Base-by-base conservation (phyloP, 2,888 invertebrate species). In the Crioceris asparagi region DNA sequence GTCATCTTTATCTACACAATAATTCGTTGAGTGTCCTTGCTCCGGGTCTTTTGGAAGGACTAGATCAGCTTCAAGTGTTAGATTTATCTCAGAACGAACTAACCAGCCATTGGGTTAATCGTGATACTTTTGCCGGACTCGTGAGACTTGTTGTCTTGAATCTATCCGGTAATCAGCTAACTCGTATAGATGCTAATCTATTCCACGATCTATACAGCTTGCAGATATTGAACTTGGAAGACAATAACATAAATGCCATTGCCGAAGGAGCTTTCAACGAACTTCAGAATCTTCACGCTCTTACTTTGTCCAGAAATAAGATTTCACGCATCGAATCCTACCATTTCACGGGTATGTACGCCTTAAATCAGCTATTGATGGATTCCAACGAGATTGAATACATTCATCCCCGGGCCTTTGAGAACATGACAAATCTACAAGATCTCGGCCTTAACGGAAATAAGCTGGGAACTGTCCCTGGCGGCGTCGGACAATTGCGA, bases 381-480 rank as follows among this genome's bases (percentile, higher is more conserved):
- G 83, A 85, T 59, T 74, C 78, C 44, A 87, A 86, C 59, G 70
- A 72, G 59, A 75, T 87, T 49, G 72, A 75, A 35, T 70, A 68
- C 53, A 71, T 86, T 33, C 77, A 83, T 59, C 67, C 74, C 33
- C 74, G 75, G 50, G 76, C 83, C 17, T 83, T 87, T 60, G 75
- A 75, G 57, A 86, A 85, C 64, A 76, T 82, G 53, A 83, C 82
- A 6, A 79, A 78, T 59, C 69, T 87, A 26, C 78, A 82, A 60
- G 85, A 85, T 61, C 69, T 86, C 48, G 79, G 81, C 30, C 65
- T 86, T 45, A 81, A 79, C 54, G 79, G 77, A 41, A 87, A 87
- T 66, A 66, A 71, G 54, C 67, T 87, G 51, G 74, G 72, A 25
- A 75, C 75, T 49, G 72, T 81, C 39, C 83, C 85, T 41, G 72